Conservation (phyloP, 1,140 invertebrate genomes). For the Stenopsyche tienmushanensis region DNA sequence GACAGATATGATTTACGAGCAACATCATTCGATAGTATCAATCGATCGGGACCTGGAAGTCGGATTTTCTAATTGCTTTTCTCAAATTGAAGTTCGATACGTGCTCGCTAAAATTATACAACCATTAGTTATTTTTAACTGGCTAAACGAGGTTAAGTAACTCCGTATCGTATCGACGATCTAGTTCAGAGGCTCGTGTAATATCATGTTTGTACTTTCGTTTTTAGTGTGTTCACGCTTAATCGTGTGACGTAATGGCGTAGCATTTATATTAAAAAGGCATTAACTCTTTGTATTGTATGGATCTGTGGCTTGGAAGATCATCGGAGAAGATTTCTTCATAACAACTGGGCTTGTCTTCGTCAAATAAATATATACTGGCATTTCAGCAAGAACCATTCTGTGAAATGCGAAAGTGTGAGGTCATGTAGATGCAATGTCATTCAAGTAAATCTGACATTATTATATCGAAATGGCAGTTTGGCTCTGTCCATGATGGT, state of each 20-base stretch:
- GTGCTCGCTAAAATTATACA: too few relatives aligned
- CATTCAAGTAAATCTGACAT: background rate
- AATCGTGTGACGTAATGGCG: background rate
- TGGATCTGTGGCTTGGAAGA: too few relatives aligned
- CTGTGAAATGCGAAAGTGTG: background rate
- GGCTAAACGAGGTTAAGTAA: too few relatives aligned
- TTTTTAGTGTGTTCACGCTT: background rate
- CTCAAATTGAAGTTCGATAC: too few relatives aligned
- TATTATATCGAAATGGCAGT: constrained; percentile 1
- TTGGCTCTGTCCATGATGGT: background rate
- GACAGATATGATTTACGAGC: too few relatives aligned
- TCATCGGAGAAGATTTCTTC: background rate
- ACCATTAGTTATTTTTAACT: too few relatives aligned
- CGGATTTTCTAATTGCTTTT: too few relatives aligned
- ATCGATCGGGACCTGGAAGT: too few relatives aligned
- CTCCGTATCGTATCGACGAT: background rate
- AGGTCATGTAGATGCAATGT: background rate
- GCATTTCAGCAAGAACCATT: background rate
- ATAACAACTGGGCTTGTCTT: background rate
- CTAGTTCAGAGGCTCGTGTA: background rate
- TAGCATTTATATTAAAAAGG: too few relatives aligned
- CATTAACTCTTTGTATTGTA: too few relatives aligned
- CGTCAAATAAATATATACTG: background rate
- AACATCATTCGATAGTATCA: too few relatives aligned
- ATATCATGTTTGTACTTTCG: background rate